Conservation (phyloP, 2,888 invertebrate species). For the Chironomus riparius region DNA sequence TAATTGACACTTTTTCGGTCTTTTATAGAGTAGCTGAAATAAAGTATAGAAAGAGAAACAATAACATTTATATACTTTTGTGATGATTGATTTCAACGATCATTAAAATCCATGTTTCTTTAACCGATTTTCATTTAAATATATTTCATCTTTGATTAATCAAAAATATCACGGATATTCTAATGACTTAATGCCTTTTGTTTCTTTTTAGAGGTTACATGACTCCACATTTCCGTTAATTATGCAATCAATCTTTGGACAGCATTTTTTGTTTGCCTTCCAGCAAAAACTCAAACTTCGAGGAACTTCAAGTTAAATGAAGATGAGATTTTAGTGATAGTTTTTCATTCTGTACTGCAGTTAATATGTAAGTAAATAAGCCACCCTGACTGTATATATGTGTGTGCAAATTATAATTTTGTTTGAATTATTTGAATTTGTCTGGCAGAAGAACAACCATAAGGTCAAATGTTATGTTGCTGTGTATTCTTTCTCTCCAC, state of each 20-base stretch:
- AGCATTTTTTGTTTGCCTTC: not conserved
- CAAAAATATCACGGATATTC: not conserved
- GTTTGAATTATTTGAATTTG: conserved; percentile 24
- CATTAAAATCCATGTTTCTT: conserved; percentile 20
- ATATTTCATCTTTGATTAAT: conserved; percentile 6
- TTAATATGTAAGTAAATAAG: not conserved
- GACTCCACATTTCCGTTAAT: conserved; percentile 14
- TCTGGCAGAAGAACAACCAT: conserved; percentile 16
- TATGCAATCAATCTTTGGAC: conserved; percentile 12
- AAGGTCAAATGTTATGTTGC: conserved; percentile 24
- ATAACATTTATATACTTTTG: not conserved
- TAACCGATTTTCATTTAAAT: conserved; percentile 15
- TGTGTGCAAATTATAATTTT: conserved; percentile 1
- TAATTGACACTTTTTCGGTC: not conserved
- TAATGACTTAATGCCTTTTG: not conserved
- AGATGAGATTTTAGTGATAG: not conserved
- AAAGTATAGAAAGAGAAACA: not conserved
- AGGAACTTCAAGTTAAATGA: not conserved
- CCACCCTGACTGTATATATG: conserved; percentile 2
- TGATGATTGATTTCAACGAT: conserved; percentile 19
- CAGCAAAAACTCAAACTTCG: not conserved
- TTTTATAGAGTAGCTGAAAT: not conserved
- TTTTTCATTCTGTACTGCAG: too few relatives aligned
- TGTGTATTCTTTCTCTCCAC: not conserved
- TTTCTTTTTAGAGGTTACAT: too few relatives aligned